Evolutionary conservation across 2,797 vertebrate genomes (phyloP), one percentile per base, ranked within the genome.

Genomic region (Scomberomorus guttatus): DNA sequence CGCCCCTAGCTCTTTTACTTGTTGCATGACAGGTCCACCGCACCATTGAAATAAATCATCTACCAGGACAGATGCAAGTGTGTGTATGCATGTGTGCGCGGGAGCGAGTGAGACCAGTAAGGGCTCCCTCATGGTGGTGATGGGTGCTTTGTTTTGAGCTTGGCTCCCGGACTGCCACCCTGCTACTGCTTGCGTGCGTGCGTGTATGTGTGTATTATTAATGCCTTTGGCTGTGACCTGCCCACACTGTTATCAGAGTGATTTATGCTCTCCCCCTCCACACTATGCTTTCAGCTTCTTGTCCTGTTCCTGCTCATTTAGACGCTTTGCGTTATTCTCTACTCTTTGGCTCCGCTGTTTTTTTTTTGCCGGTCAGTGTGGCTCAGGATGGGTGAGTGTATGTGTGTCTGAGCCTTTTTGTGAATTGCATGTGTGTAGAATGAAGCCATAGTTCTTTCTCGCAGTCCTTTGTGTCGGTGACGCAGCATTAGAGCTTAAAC

Each of bases 181-280:
- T 82, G 83, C 78, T 80, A 22, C 42, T 65, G 66, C 5, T 6
- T 52, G 72, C 46, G 39, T 73, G 57, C 63, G 65, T 67, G 39
- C 42, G 52, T 89, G 77, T 90, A 60, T 82, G 79, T 85, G 90
- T 90, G 80, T 89, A 63, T 94, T 94, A 94, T 95, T 94, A 92
- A 94, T 93, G 92, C 88, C 77, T 89, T 81, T 75, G 87, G 88
- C 86, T 91, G 80, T 92, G 93, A 93, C 92, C 92, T 93, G 90
- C 91, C 86, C 87, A 87, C 91, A 87, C 91, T 87, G 89, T 90
- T 92, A 92, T 92, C 92, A 89, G 66, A 57, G 46, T 94, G 93
- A 95, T 94, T 93, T 93, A 95, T 95, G 89, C 89, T 85, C 87
- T 86, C 56, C 70, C 58, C 54, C 59, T 76, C 76, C 74, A 81